Percentiles rank a stretch among this genome's conserved stretches.
phyloP scores from a whole-genome alignment of 1,140 invertebrate species.

The Cherax quadricarinatus region DNA sequence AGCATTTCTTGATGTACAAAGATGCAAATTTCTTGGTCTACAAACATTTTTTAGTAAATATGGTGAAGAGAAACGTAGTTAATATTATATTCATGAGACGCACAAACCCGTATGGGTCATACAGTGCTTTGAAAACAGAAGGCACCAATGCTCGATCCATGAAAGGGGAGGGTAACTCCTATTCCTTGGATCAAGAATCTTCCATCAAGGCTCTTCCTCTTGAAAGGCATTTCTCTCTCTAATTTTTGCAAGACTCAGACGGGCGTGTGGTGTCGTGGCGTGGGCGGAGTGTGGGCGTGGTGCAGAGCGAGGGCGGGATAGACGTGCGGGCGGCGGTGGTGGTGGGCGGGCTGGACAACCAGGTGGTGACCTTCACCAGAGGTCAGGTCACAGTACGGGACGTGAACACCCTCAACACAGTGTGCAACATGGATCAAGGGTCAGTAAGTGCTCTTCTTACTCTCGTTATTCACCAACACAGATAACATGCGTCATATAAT shows the following conservation, averaged over 20 bases:
- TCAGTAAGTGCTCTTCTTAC: not conserved
- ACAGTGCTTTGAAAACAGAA: too few relatives aligned
- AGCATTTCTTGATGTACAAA: too few relatives aligned
- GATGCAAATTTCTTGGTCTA: too few relatives aligned
- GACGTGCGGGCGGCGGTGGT: constrained; percentile 43
- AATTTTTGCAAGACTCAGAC: constrained; percentile 25
- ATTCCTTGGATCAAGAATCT: too few relatives aligned
- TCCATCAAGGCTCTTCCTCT: not conserved
- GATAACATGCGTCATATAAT: too few relatives aligned
- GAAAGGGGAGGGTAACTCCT: too few relatives aligned
- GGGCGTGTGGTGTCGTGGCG: constrained; percentile 43
- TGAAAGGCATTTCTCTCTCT: not conserved
- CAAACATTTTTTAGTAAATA: too few relatives aligned
- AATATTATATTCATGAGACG: not conserved
- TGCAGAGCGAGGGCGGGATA: not conserved
- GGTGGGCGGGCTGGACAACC: constrained; percentile 32
- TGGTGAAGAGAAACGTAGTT: too few relatives aligned
- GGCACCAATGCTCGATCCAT: too few relatives aligned
- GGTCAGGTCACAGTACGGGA: constrained; percentile 48
- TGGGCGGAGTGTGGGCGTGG: constrained; percentile 40
- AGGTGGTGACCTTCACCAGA: constrained; percentile 42
- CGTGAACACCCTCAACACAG: not conserved
- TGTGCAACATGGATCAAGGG: constrained; percentile 22
- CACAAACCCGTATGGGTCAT: too few relatives aligned
- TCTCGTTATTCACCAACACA: not conserved